Evolutionary conservation across 1,140 invertebrate species (phyloP).

Genomic region (Drosophila triauraria): DNA sequence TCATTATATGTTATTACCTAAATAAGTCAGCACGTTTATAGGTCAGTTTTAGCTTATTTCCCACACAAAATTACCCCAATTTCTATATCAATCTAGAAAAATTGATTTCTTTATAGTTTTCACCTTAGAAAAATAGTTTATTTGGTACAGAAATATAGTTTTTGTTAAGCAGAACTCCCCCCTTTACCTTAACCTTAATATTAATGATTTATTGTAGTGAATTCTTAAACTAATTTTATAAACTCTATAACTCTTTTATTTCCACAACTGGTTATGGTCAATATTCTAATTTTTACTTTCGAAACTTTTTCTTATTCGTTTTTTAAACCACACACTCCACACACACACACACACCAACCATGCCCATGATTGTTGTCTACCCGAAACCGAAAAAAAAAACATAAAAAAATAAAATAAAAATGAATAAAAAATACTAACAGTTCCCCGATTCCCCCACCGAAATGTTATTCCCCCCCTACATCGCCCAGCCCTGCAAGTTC

Average conservation of each 20-base stretch:
- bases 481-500: slow-evolving; percentile 81
- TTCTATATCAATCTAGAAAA: not conserved
- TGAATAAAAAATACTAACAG: slow-evolving; percentile 43
- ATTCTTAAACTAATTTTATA: slow-evolving; percentile 55
- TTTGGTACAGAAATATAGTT: not conserved
- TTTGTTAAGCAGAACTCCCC: slow-evolving; percentile 13
- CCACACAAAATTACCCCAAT: not conserved
- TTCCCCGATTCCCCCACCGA: slow-evolving; percentile 82
- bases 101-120: slow-evolving; percentile 1
- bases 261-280: slow-evolving; percentile 75
- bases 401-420: not conserved
- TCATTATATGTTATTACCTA: not conserved
- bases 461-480: slow-evolving; percentile 84
- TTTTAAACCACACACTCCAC: slow-evolving; percentile 51
- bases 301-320: slow-evolving; percentile 68
- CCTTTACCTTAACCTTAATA: slow-evolving; percentile 4
- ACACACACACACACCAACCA: slow-evolving; percentile 40
- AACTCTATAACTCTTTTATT: slow-evolving; percentile 52
- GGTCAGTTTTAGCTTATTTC: slow-evolving; percentile 12
- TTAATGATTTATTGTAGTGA: slow-evolving; percentile 22
- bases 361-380: slow-evolving; percentile 46
- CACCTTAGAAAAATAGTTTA: not conserved
- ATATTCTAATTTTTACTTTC: slow-evolving; percentile 75
- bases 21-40: slow-evolving; percentile 11
- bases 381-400: slow-evolving; percentile 2